These are phyloP conservation scores for Struthidea cinerea DNA, from an alignment of 2,113 vertebrate genomes.

Conservation along the genomic window DNA sequence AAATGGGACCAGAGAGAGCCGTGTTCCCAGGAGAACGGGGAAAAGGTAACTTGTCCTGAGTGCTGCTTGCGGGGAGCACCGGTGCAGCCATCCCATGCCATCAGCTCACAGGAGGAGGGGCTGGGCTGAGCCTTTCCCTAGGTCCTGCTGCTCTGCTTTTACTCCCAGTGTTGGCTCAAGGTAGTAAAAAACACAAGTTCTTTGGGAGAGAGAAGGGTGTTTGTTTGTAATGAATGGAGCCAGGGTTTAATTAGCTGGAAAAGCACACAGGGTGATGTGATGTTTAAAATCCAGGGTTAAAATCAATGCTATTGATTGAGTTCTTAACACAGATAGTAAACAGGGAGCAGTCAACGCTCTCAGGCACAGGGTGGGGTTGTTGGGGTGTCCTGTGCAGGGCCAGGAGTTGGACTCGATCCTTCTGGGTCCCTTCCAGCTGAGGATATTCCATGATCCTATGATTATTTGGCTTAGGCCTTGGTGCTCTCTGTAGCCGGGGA, in stretches of 20 bases:
- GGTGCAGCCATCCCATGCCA: slow-evolving; percentile 45
- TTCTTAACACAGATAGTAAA: not conserved
- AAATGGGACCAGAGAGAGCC: slow-evolving; percentile 53
- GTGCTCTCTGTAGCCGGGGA: not conserved
- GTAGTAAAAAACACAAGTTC: not conserved
- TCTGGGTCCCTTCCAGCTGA: not conserved
- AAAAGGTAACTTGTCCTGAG: slow-evolving; percentile 75
- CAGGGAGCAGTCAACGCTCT: not conserved
- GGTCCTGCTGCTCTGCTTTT: not conserved
- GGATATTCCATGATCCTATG: not conserved
- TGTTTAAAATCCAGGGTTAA: not conserved
- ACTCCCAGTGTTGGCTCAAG: not conserved
- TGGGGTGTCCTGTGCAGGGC: not conserved
- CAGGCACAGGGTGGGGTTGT: not conserved
- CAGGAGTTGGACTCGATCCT: not conserved
- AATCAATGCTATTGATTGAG: not conserved
- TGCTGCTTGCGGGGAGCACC: not conserved
- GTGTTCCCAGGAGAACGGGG: slow-evolving; percentile 56
- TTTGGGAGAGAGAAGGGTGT: not conserved
- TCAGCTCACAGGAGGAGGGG: not conserved
- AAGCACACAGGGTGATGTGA: not conserved
- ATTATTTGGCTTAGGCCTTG: not conserved
- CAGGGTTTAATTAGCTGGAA: slow-evolving; percentile 18
- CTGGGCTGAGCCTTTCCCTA: not conserved
- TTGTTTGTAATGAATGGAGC: not conserved